Base-by-base conservation (phyloP, 2,113 vertebrate species). In the Saccopteryx leptura region DNA sequence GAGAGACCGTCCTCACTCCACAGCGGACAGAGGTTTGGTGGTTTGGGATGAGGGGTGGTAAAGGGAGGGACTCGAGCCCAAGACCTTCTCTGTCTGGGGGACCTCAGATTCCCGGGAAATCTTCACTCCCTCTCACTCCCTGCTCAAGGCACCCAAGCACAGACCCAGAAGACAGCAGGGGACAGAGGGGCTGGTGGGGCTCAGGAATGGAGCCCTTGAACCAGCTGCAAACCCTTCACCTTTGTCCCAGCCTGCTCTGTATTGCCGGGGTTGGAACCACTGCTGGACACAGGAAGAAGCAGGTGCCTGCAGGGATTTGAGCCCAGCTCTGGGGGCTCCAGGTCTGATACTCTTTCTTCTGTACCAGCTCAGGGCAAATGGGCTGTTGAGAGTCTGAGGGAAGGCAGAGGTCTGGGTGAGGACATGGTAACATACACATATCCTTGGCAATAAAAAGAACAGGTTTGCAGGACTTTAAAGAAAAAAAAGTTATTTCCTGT, bases 181-280 rank as follows among this genome's bases (percentile, higher is more conserved):
- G 66, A 7, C 11, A 39, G 39, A 39, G 0, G 28, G 24, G 5
- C 50, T 31, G 24, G n/a, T 5, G 1, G 2, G 65, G 24, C 7
- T 7, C 82, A 10, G 63, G 66, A 31, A 26, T n/a, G 23, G 15
- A 8, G 10, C 69, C 12, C 48, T 6, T 23, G 81, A 52, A 21
- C 48, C n/a, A 58, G 3, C 19, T 18, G 63, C 52, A 46, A 7
- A 28, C 12, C 0, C 31, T 58, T 18, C 9, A 14, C 54, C 54
- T 9, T 15, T 23, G 26, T 50, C 71, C 23, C 4, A 1, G 13
- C 54, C 26, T 46, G 28, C 31, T 13, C 23, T 12, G 3, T 18
- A 15, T 28, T 5, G 60, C n/a, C 26, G 7, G 12, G 13, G 76
- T 2, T 2, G 17, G 60, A 23, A 18, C 24, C 31, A 1, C 39